A percentile compares a stretch with the other conserved stretches of the same genome.
Conservation (phyloP, 2,113 vertebrate species). For the Paracanthobrama guichenoti region DNA sequence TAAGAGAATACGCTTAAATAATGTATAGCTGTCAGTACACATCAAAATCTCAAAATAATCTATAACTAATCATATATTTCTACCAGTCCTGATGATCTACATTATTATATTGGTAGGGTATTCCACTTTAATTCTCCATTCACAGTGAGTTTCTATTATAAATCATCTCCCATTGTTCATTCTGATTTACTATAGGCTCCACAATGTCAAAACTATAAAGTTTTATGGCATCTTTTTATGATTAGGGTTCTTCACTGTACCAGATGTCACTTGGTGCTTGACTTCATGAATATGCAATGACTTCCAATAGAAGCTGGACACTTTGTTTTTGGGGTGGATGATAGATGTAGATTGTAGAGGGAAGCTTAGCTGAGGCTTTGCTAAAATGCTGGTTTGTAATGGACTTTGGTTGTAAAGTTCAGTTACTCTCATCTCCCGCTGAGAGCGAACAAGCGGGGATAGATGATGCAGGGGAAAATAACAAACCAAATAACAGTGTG, state of each 20-base stretch:
- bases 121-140: neutral
- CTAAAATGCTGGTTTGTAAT: constrained; percentile 10
- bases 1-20: too few relatives aligned
- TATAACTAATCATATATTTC: neutral
- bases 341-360: neutral
- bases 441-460: neutral
- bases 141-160: neutral
- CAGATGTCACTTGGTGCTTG: constrained; percentile 23
- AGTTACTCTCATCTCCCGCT: constrained; percentile 2
- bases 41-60: neutral
- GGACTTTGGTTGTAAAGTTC: constrained; percentile 12
- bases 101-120: neutral
- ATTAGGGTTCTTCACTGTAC: constrained; percentile 11
- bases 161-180: neutral
- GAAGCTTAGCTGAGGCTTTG: neutral
- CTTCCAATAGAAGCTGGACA: neutral
- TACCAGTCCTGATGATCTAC: neutral
- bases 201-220: constrained; percentile 16
- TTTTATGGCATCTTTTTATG: constrained; percentile 19
- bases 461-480: neutral
- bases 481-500: neutral
- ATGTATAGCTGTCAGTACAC: too few relatives aligned
- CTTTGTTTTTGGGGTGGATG: neutral
- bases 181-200: constrained; percentile 29
- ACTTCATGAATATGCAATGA: constrained; percentile 11